Percentiles rank a stretch among this genome's conserved stretches.
Evolutionary conservation across 2,113 vertebrate genomes (phyloP).

Genomic region (Corydoras sp.): DNA sequence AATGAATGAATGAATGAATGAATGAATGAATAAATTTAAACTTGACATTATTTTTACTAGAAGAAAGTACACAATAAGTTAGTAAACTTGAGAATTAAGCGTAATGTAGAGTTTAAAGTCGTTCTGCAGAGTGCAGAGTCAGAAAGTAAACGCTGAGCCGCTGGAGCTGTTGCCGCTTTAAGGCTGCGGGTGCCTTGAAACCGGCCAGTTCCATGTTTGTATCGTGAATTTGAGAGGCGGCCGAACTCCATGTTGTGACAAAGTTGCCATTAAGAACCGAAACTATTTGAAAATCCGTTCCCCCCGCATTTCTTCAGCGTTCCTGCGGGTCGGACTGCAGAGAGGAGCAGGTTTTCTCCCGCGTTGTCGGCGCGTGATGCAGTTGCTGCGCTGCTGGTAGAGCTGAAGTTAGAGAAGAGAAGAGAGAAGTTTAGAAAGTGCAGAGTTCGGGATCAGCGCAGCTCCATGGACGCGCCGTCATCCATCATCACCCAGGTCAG

Average conservation of each 20-base stretch:
- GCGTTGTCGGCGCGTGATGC: constrained; percentile 27
- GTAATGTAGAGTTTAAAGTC: too few relatives aligned
- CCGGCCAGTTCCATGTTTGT: constrained; percentile 69
- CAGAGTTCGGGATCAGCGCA: constrained; percentile 49
- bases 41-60: too few relatives aligned
- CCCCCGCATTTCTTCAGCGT: constrained; percentile 16
- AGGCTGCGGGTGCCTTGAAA: constrained; percentile 73
- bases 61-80: too few relatives aligned
- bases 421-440: constrained; percentile 42
- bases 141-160: neutral
- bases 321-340: constrained; percentile 8
- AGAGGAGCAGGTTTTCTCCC: neutral
- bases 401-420: neutral
- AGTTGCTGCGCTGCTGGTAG: constrained; percentile 27
- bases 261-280: constrained; percentile 57
- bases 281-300: constrained; percentile 28
- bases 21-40: neutral
- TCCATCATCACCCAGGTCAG: constrained; percentile 72
- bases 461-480: constrained; percentile 68
- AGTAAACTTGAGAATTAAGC: too few relatives aligned
- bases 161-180: constrained; percentile 61
- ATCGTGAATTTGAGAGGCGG: constrained; percentile 71
- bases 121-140: too few relatives aligned
- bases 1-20: neutral
- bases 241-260: constrained; percentile 73